phyloP scores from a whole-genome alignment of 2,113 vertebrate genomes.

The Trachemys scripta region DNA sequence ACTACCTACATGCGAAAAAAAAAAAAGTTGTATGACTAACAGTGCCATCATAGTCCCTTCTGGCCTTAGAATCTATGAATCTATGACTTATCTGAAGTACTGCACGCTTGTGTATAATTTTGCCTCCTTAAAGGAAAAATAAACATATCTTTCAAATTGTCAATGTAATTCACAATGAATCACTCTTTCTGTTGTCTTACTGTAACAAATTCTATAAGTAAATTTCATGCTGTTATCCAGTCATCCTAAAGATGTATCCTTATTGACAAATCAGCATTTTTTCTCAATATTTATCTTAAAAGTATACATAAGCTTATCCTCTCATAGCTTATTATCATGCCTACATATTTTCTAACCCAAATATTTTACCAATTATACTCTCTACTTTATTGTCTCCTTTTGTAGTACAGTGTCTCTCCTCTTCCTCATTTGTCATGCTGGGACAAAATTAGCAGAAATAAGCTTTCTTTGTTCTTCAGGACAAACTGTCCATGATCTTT shows the following conservation, averaged over 20 bases:
- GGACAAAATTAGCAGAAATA: slow-evolving; percentile 36
- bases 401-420: not conserved
- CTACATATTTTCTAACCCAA: not conserved
- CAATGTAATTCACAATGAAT: slow-evolving; percentile 2
- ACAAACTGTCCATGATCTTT: not conserved
- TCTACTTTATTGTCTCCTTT: not conserved
- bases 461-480: not conserved
- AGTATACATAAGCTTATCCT: not conserved
- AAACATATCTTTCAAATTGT: not conserved
- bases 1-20: too few relatives aligned
- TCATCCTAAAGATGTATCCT: not conserved
- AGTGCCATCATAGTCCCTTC: not conserved
- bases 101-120: not conserved
- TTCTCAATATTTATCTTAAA: slow-evolving; percentile 1
- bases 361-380: not conserved
- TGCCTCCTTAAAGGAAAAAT: not conserved
- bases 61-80: too few relatives aligned
- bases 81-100: not conserved
- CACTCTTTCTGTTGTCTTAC: not conserved
- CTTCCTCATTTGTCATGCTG: not conserved
- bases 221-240: not conserved
- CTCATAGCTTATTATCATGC: not conserved
- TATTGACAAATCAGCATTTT: not conserved
- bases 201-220: not conserved
- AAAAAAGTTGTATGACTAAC: too few relatives aligned